A percentile compares a stretch with the other conserved stretches of the same genome.
Conservation (phyloP, 2,888 invertebrate species). For the Noctua fimbriata region DNA sequence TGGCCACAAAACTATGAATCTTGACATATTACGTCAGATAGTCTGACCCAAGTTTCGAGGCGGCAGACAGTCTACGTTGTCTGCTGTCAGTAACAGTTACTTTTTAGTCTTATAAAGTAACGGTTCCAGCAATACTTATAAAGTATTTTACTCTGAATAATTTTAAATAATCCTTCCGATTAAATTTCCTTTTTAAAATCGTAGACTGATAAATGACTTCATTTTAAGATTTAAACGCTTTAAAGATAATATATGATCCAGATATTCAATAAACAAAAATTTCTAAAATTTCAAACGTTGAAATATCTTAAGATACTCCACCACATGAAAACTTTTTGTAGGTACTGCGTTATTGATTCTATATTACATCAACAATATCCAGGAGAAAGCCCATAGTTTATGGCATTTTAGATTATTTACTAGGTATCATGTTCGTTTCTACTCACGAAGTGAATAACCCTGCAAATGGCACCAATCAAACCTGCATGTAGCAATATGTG, state of each 20-base stretch:
- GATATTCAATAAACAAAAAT: not conserved
- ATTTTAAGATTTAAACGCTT: not conserved
- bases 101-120: slow-evolving; percentile 20
- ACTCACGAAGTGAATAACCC: slow-evolving; percentile 19
- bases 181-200: not conserved
- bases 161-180: not conserved
- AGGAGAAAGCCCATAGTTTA: slow-evolving; percentile 29
- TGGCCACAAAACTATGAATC: not conserved
- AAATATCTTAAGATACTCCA: not conserved
- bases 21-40: slow-evolving; percentile 12
- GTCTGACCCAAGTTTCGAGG: slow-evolving; percentile 27
- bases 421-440: slow-evolving; percentile 16
- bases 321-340: not conserved
- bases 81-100: slow-evolving; percentile 24
- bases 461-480: slow-evolving; percentile 52
- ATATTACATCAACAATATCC: not conserved
- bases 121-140: not conserved
- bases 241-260: not conserved
- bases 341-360: not conserved
- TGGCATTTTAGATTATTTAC: slow-evolving; percentile 24
- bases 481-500: slow-evolving; percentile 55
- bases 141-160: not conserved
- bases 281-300: not conserved
- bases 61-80: slow-evolving; percentile 37
- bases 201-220: slow-evolving; percentile 3